Evolutionary conservation across 2,888 invertebrate genomes (phyloP).

Genomic region (Lochmaea capreae): DNA sequence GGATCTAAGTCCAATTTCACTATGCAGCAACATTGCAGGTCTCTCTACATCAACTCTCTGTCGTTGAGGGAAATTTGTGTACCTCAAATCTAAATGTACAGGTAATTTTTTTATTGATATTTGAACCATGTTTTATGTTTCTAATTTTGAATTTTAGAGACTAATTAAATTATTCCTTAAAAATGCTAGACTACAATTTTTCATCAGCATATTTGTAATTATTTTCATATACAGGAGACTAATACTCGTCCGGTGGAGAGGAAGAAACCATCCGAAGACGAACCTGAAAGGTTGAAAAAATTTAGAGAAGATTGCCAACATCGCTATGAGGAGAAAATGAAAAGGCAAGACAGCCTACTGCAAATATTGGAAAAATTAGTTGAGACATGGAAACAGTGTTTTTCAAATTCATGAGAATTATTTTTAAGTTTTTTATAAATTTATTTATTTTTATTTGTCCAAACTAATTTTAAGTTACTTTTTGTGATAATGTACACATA

Average conservation of each 20-base stretch:
- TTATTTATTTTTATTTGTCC: neutral
- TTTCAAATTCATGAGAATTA: neutral
- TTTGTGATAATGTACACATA: no score
- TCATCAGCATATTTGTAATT: no score
- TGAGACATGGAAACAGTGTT: neutral
- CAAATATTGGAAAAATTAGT: conserved; percentile 8
- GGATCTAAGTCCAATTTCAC: conserved; percentile 20
- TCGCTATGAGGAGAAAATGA: conserved; percentile 18
- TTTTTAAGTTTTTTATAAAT: neutral
- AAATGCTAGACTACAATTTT: no score
- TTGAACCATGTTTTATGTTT: conserved; percentile 8
- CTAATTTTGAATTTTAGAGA: neutral
- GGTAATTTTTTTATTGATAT: neutral
- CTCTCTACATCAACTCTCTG: conserved; percentile 14
- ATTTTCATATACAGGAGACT: no score
- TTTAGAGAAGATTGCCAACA: conserved; percentile 19
- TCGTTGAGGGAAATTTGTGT: conserved; percentile 1
- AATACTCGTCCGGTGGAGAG: no score
- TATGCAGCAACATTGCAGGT: conserved; percentile 20
- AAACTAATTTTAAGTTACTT: neutral
- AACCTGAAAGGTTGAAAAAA: conserved; percentile 15
- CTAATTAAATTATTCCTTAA: no score
- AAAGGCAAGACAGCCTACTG: conserved; percentile 21
- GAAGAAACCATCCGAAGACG: no score
- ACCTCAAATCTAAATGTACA: neutral